Evolutionary conservation across 53 echinoderm and acorn worm species (phyloP), one percentile per base, ranked within the genome.

Genomic region (Stichopus horrens): DNA sequence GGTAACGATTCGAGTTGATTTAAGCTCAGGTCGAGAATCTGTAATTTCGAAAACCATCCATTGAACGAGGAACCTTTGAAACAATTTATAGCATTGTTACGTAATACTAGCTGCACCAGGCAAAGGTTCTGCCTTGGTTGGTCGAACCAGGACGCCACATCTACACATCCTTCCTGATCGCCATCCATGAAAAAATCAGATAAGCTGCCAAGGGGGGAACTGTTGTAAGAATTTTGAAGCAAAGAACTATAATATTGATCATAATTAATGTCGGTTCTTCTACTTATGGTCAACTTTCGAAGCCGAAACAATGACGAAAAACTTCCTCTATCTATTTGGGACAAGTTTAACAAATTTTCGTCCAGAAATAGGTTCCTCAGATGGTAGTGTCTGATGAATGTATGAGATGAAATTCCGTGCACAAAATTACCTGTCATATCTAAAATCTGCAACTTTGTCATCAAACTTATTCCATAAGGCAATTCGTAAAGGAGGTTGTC

Each of bases 401-500:
- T 56, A 21, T 81, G 8, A 6, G 56, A 58, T n/a, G 81, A 57
- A 53, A 81, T 81, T 55, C 2, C 18, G 18, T 56, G 5, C 5
- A 81, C 57, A 16, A 57, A 58, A 58, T 81, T 81, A 56, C 81
- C 53, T 21, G 56, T 51, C 20, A 81, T n/a, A 19, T 81, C 81
- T 7, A 81, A 22, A 58, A 56, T 14, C 58, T 56, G 81, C 22
- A 81, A 56, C 18, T 81, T 81, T 10, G 14, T 81, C 81, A 81
- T 81, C 53, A 21, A 18, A 5, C 81, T 81, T 16, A 81, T 81
- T 56, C 81, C 81, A 58, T 81, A 81, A 81, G 81, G 81, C 81
- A 81, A 55, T 9, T 18, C 21, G 7, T 16, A 4, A 22, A 81
- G 81, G n/a, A 18, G 9, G 19, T 81, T 81, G 5, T 81, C n/a